Evolutionary conservation across 2,888 invertebrate genomes (phyloP).

Genomic region (Phalangium opilio): DNA sequence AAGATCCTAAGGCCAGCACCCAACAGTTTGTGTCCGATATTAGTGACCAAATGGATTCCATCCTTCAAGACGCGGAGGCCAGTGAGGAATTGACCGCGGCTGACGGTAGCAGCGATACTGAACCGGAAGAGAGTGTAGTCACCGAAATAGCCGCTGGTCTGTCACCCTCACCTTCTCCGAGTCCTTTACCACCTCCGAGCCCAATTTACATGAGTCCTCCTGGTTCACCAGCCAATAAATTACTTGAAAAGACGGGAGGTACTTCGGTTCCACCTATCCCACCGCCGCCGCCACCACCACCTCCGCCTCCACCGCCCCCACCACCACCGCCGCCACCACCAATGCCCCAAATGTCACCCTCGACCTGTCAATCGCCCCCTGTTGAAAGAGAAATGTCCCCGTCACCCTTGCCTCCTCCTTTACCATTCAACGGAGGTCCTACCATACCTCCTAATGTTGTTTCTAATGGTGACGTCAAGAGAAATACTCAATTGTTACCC

Average conservation of each 20-base stretch:
- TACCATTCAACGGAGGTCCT: too few species aligned
- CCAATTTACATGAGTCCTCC: constrained; percentile 12
- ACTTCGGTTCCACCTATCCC: constrained; percentile 36
- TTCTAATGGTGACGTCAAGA: too few species aligned
- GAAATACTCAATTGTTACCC: too few species aligned
- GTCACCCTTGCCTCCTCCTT: too few species aligned
- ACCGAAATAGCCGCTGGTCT: too few species aligned
- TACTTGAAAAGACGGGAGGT: constrained; percentile 7
- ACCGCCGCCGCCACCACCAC: constrained; percentile 27
- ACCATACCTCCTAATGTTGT: too few species aligned
- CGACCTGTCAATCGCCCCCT: too few species aligned
- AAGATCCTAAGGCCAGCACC: constrained; percentile 25
- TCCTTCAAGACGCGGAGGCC: constrained; percentile 21
- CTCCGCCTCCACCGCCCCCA: constrained; percentile 28
- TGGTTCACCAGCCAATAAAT: constrained; percentile 10
- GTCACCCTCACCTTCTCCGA: constrained; percentile 9
- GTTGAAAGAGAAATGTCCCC: too few species aligned
- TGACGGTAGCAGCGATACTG: too few species aligned
- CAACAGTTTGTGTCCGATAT: constrained; percentile 21
- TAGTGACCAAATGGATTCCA: constrained; percentile 22
- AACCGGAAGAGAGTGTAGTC: too few species aligned
- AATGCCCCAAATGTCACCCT: too few species aligned
- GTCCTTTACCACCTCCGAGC: constrained; percentile 20
- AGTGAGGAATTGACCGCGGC: constrained; percentile 34
- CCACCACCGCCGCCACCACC: constrained; percentile 25